Evolutionary conservation across 2,888 invertebrate genomes (phyloP).

Genomic region (Lacanobia oleracea): DNA sequence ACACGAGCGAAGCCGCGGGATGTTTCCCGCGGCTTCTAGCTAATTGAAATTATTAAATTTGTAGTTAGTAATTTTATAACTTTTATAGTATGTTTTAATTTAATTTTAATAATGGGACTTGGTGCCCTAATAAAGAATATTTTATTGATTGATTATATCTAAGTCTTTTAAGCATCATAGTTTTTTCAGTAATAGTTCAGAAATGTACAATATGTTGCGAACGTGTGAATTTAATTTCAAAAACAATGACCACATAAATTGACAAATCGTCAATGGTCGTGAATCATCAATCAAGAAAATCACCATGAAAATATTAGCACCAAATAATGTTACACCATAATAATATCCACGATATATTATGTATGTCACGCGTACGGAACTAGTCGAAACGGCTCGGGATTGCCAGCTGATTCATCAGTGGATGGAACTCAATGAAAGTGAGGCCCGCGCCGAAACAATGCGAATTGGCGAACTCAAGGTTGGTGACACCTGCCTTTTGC

Average conservation of each 20-base stretch:
- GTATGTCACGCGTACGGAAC: slow-evolving; percentile 84
- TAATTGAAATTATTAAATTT: too few relatives aligned
- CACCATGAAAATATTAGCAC: neutral
- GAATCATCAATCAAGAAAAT: neutral
- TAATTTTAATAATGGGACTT: too few relatives aligned
- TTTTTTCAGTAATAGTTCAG: neutral
- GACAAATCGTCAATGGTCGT: too few relatives aligned
- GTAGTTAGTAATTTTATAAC: too few relatives aligned
- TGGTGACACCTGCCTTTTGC: slow-evolving; percentile 47
- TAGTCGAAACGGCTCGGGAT: slow-evolving; percentile 78
- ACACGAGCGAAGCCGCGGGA: too few relatives aligned
- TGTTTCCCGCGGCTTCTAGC: too few relatives aligned
- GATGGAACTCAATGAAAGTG: slow-evolving; percentile 76
- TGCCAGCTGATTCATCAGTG: slow-evolving; percentile 85
- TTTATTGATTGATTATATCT: too few relatives aligned
- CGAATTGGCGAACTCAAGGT: slow-evolving; percentile 60
- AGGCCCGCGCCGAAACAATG: slow-evolving; percentile 72
- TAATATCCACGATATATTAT: slow-evolving; percentile 67
- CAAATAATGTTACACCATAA: slow-evolving; percentile 5
- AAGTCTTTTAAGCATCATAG: neutral
- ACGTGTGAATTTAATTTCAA: too few relatives aligned
- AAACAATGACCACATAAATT: neutral
- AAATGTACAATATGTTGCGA: neutral
- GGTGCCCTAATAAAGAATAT: too few relatives aligned
- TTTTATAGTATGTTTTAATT: too few relatives aligned